These are phyloP conservation scores for Steinernema hermaphroditum DNA, from an alignment of 2,888 invertebrate species.

Conservation along the genomic window DNA sequence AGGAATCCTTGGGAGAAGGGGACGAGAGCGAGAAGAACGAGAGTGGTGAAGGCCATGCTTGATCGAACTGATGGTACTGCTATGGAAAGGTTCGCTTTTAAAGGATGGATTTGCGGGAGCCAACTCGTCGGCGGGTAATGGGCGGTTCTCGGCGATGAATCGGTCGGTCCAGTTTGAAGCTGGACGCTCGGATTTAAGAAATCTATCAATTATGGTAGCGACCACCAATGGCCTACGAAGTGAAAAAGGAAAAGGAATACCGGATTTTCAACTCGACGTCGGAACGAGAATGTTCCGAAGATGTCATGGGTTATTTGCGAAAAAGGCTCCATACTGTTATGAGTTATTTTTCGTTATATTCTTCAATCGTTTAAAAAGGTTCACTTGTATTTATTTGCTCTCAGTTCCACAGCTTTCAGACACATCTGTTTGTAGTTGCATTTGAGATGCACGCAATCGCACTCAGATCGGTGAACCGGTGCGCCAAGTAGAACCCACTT, in stretches of 20 bases:
- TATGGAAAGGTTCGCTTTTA: background rate
- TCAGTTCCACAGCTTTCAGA: background rate
- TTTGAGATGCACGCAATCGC: background rate
- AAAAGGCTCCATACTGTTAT: no score
- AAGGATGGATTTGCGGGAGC: background rate
- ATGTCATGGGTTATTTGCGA: no score
- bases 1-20: conserved; percentile 1
- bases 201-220: no score
- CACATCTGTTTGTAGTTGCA: background rate
- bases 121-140: background rate
- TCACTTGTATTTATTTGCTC: background rate
- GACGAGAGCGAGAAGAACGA: conserved; percentile 12
- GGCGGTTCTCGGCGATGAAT: background rate
- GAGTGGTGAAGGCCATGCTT: background rate
- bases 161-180: no score
- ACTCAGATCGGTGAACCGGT: background rate
- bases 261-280: no score
- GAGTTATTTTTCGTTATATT: no score
- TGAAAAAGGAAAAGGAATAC: no score
- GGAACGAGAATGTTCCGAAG: no score
- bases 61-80: background rate
- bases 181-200: no score
- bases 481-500: background rate
- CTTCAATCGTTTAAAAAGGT: background rate
- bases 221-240: no score